Conservation (phyloP, 1,140 invertebrate species). For the Nephila pilipes region DNA sequence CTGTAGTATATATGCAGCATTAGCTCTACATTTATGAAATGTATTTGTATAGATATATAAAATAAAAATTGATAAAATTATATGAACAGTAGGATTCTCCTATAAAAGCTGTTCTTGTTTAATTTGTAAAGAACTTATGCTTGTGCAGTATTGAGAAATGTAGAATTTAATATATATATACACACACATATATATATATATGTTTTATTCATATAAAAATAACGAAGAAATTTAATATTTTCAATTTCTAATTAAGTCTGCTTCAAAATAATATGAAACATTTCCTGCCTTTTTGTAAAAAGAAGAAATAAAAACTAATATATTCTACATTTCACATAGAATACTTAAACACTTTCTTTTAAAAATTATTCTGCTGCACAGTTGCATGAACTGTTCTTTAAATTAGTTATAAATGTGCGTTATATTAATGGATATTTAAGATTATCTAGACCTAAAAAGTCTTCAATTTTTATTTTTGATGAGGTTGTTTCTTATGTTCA, state of each 20-base stretch:
- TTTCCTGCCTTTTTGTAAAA: not conserved
- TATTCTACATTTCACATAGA: not conserved
- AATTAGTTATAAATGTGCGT: too few relatives aligned
- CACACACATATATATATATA: too few relatives aligned
- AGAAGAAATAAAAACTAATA: not conserved
- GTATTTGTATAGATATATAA: constrained; percentile 39
- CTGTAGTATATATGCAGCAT: not conserved
- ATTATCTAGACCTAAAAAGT: too few relatives aligned
- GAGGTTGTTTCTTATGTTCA: too few relatives aligned
- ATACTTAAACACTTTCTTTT: not conserved
- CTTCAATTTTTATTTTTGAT: too few relatives aligned
- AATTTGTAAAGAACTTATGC: constrained; percentile 19
- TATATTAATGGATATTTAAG: too few relatives aligned
- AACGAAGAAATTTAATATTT: not conserved
- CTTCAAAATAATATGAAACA: not conserved
- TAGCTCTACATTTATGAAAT: constrained; percentile 32
- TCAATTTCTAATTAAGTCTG: not conserved
- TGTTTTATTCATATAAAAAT: not conserved
- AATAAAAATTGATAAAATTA: constrained; percentile 1
- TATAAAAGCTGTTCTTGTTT: constrained; percentile 1
- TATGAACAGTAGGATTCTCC: constrained; percentile 7
- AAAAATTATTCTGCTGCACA: not conserved
- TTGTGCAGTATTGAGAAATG: constrained; percentile 15
- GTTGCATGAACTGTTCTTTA: not conserved
- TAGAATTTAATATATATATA: not conserved